Evolutionary conservation across 2,888 invertebrate species (phyloP), one percentile per base, ranked within the genome.

Genomic region (Melieria picta): DNA sequence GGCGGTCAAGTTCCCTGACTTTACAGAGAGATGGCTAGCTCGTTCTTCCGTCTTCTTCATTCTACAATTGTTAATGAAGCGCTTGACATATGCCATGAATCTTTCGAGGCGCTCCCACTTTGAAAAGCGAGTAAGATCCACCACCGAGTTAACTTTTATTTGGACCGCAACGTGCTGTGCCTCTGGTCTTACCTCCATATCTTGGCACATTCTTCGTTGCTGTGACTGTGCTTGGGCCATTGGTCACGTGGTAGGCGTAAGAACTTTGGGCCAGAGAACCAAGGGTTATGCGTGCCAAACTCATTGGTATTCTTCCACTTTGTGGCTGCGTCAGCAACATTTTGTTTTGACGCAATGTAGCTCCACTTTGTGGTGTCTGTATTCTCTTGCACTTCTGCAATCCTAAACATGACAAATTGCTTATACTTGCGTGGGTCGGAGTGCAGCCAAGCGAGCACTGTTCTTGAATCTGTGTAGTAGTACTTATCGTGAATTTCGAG

Each of bases 381-480:
- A n/a, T n/a, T n/a, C n/a, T n/a, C n/a, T n/a, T n/a, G 76, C 42
- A 76, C 72, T 48, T 77, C 75, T 1, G 69, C 75, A 47, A 77
- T 62, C 10, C 76, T 30, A 30, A 30, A 30, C 30, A 30, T 30
- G 30, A 30, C 30, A 30, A 30, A 30, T 30, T 30, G 30, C 30
- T 30, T 30, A 30, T 30, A 30, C 30, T 10, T 57, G 56, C 79
- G 72, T 4, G 77, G 74, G 10, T 78, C 77, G 7, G 77, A 77
- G 48, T 71, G 66, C 30, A 79, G 64, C 79, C 79, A 81, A 62
- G 68, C 70, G 47, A 80, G 65, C 13, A 77, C 78, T 43, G 76
- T 78, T 70, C 46, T 72, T 65, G 30, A 74, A 11, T 45, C 63
- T 7, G 63, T 46, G 30, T 48, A 63, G 47, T 43, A 48, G 3